Evolutionary conservation across 2,113 vertebrate species (phyloP).

Genomic region (Gallinago media): DNA sequence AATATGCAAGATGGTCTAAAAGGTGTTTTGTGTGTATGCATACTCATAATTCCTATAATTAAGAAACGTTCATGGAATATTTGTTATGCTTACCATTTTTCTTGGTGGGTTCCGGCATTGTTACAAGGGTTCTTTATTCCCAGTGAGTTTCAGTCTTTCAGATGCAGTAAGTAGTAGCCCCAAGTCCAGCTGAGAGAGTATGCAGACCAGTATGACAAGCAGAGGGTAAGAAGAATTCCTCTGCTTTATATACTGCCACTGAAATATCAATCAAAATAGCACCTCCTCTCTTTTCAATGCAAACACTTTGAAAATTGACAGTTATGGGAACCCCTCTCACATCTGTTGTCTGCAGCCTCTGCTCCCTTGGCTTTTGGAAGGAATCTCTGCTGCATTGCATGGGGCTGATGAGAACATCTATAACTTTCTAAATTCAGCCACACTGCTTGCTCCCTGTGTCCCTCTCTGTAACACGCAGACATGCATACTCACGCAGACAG

Average conservation of each 20-base stretch:
- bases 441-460: neutral
- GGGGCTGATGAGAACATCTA: conserved; percentile 80
- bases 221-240: conserved; percentile 66
- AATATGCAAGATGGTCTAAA: neutral
- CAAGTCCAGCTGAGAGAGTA: conserved; percentile 64
- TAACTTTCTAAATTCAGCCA: conserved; percentile 81
- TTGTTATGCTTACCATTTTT: conserved; percentile 78
- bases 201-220: conserved; percentile 76
- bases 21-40: neutral
- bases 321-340: conserved; percentile 78
- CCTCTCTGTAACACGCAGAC: conserved; percentile 13
- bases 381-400: conserved; percentile 81
- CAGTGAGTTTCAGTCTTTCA: conserved; percentile 57
- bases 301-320: conserved; percentile 79
- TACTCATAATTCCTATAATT: neutral
- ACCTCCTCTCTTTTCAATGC: conserved; percentile 77
- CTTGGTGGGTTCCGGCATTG: conserved; percentile 85
- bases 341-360: conserved; percentile 81
- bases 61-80: neutral
- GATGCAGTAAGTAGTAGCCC: conserved; percentile 64
- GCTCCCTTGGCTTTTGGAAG: conserved; percentile 81
- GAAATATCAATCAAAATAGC: conserved; percentile 75
- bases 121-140: conserved; percentile 73
- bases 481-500: neutral
- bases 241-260: conserved; percentile 77